These are phyloP conservation scores for Sipha maydis DNA, from an alignment of 2,888 invertebrate genomes.

Conservation along the genomic window DNA sequence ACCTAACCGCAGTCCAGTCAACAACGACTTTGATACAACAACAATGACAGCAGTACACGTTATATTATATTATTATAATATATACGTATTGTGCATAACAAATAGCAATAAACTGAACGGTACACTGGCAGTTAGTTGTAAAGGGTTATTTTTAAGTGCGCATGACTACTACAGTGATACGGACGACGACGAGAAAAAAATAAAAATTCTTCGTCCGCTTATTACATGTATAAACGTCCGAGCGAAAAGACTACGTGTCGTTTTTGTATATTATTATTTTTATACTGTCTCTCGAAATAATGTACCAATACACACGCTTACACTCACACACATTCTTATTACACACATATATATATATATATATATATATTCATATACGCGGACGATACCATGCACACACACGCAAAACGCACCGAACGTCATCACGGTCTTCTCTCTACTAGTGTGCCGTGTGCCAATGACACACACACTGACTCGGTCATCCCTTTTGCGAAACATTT, in stretches of 20 bases:
- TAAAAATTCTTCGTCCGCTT: not conserved
- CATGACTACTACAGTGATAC: not conserved
- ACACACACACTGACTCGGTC: not conserved
- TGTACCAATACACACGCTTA: not conserved
- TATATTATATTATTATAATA: not conserved
- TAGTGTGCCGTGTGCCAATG: slow-evolving; percentile 39
- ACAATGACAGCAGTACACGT: not conserved
- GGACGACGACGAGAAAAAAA: not conserved
- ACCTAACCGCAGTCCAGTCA: not conserved
- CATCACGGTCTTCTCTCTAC: not conserved
- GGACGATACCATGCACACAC: not conserved
- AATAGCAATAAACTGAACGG: slow-evolving; percentile 3
- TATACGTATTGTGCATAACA: not conserved
- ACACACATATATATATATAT: too few species aligned
- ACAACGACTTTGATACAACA: not conserved
- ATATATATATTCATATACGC: too few species aligned
- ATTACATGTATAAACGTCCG: slow-evolving; percentile 1
- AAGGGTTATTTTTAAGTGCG: slow-evolving; percentile 39
- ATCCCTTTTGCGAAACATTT: not conserved
- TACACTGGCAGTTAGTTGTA: not conserved
- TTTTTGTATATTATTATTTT: slow-evolving; percentile 43
- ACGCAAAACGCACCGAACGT: not conserved
- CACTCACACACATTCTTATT: too few species aligned
- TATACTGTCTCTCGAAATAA: slow-evolving; percentile 35
- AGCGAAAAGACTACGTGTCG: not conserved